Evolutionary conservation across 1,140 invertebrate genomes (phyloP).

Genomic region (Vollenhovia emeryi): DNA sequence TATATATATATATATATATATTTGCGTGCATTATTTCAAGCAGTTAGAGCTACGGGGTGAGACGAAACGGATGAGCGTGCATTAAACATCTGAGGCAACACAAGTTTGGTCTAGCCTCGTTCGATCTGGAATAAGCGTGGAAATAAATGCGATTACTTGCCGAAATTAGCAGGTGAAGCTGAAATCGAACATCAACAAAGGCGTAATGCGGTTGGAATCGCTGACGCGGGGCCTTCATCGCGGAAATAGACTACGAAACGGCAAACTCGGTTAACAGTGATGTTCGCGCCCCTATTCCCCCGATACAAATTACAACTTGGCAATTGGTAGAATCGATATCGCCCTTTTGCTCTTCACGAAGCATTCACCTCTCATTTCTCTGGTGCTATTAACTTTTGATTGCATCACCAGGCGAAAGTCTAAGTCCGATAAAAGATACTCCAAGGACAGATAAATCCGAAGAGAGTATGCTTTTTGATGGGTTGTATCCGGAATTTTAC

Average conservation of each 20-base stretch:
- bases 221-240: not conserved
- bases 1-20: not conserved
- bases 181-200: slow-evolving; percentile 40
- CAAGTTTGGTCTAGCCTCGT: not conserved
- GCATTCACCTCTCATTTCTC: not conserved
- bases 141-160: slow-evolving; percentile 41
- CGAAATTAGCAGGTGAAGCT: slow-evolving; percentile 16
- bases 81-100: not conserved
- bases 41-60: not conserved
- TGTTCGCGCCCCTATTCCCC: slow-evolving; percentile 10
- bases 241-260: slow-evolving; percentile 27
- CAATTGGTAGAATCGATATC: slow-evolving; percentile 32
- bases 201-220: slow-evolving; percentile 25
- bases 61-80: not conserved
- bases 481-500: slow-evolving; percentile 12
- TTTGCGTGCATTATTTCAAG: not conserved
- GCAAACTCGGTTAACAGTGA: slow-evolving; percentile 39
- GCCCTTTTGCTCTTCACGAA: slow-evolving; percentile 6
- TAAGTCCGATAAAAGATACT: slow-evolving; percentile 7
- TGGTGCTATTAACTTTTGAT: slow-evolving; percentile 30
- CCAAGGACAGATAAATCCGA: not conserved
- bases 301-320: slow-evolving; percentile 43
- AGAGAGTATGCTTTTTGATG: not conserved
- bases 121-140: not conserved
- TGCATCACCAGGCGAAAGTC: not conserved